Evolutionary conservation across 2,113 vertebrate genomes (phyloP).

Genomic region (Syrrhaptes paradoxus): DNA sequence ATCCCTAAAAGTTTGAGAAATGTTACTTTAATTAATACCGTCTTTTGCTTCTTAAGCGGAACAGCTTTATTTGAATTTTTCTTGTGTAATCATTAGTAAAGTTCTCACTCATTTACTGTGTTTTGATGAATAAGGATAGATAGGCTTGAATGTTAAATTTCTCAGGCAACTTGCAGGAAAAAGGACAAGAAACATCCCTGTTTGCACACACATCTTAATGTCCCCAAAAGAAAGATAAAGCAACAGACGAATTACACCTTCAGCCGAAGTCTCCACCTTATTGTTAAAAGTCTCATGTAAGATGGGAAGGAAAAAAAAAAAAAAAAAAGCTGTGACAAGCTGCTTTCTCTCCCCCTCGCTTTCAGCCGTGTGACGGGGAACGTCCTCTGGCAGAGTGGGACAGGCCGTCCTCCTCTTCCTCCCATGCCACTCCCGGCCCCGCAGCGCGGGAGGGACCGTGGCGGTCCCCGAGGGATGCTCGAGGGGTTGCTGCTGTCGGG

Average conservation of each 20-base stretch:
- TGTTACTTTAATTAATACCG: background rate
- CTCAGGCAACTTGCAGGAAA: background rate
- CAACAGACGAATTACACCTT: background rate
- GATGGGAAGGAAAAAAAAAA: background rate
- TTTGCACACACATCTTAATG: background rate
- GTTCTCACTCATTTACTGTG: background rate
- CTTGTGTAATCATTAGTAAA: background rate
- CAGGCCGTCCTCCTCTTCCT: background rate
- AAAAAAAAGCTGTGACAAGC: background rate
- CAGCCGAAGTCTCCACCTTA: background rate
- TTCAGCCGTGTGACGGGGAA: background rate
- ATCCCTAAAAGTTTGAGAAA: background rate
- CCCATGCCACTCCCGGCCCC: background rate
- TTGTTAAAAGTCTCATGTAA: background rate
- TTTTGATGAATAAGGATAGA: background rate
- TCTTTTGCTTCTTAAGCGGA: background rate
- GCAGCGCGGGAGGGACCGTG: background rate
- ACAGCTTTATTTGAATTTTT: conserved; percentile 40
- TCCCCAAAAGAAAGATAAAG: background rate
- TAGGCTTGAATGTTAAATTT: background rate
- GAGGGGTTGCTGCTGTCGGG: background rate
- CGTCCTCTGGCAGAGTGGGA: background rate
- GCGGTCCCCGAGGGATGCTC: background rate
- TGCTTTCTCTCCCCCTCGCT: background rate
- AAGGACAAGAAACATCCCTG: background rate